Evolutionary conservation across 2,888 invertebrate species (phyloP), one percentile per base, ranked within the genome.

Genomic region (Metacarcinus magister): DNA sequence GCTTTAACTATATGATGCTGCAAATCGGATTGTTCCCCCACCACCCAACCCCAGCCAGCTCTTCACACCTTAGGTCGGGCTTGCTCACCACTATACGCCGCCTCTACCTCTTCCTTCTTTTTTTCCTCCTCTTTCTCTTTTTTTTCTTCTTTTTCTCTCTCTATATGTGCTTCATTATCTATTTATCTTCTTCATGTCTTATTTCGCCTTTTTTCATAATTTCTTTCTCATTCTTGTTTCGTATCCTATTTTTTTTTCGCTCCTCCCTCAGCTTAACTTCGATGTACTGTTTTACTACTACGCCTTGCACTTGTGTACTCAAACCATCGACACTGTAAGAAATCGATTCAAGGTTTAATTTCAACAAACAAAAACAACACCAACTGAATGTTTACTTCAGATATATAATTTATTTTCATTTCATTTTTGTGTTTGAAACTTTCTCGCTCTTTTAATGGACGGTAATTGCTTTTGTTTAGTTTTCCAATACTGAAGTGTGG

Each of bases 11-110:
- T 82, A 82, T 82, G 23, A 82, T 32, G 82, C 82, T 32, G 82
- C 82, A 82, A 82, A 82, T 82, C 82, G 82, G 82, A 82, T 82
- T 82, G 82, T 82, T 82, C 28, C 32, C 32, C 32, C 82, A 39
- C 39, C 67, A 19, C 19, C 67, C 54, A 10, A 16, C 54, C 54
- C 54, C 54, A 54, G 0, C 54, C 54, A 5, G 28, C 82, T 82
- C 82, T 82, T 82, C 32, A 32, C 32, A 82, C 82, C 32, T 82
- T 82, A 10, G 82, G 32, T 8, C 23, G 32, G 82, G 32, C 16
- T 82, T 32, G 13, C 82, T 82, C 28, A 82, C 32, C 32, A 82
- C 32, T 82, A 32, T 32, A 32, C 82, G 23, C 28, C 32, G 32
- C 82, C 13, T 7, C 28, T 16, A 13, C 82, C 32, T 10, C 82